These are phyloP conservation scores for Microdon myrmicae DNA, from an alignment of 2,888 invertebrate species.

Conservation along the genomic window DNA sequence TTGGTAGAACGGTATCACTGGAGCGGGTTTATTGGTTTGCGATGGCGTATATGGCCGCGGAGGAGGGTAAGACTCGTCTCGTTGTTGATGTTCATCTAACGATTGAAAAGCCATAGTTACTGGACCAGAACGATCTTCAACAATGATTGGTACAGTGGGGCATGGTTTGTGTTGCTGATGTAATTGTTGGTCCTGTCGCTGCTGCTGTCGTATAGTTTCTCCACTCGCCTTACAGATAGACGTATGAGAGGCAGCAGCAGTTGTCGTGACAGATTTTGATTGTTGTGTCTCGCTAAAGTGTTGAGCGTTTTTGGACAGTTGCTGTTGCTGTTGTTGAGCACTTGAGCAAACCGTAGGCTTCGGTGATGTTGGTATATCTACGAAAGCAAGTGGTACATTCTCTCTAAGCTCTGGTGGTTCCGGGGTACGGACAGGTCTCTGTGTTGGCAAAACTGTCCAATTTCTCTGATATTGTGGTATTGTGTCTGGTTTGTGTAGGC, in stretches of 20 bases:
- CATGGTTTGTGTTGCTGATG: slow-evolving; percentile 48
- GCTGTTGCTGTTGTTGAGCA: slow-evolving; percentile 55
- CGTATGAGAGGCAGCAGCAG: slow-evolving; percentile 51
- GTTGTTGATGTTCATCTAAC: slow-evolving; percentile 70
- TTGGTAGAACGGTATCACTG: slow-evolving; percentile 82
- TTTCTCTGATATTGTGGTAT: slow-evolving; percentile 76
- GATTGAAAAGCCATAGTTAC: slow-evolving; percentile 75
- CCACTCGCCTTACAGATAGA: slow-evolving; percentile 44
- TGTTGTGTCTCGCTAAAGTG: slow-evolving; percentile 18
- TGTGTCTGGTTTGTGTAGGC: slow-evolving; percentile 72
- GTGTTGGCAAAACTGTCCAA: slow-evolving; percentile 71
- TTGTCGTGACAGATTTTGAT: slow-evolving; percentile 23
- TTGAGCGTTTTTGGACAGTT: slow-evolving; percentile 32
- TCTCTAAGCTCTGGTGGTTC: slow-evolving; percentile 69
- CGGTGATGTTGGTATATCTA: slow-evolving; percentile 60
- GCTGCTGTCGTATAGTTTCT: slow-evolving; percentile 50
- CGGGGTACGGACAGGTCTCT: slow-evolving; percentile 71
- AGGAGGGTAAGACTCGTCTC: slow-evolving; percentile 61
- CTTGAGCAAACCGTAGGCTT: slow-evolving; percentile 45
- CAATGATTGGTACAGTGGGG: slow-evolving; percentile 59
- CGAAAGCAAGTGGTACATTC: slow-evolving; percentile 67
- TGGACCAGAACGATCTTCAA: slow-evolving; percentile 69
- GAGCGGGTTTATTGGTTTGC: slow-evolving; percentile 76
- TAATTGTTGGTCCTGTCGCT: slow-evolving; percentile 44
- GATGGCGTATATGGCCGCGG: slow-evolving; percentile 76